Percentiles rank a stretch among this genome's conserved stretches.
Conservation (phyloP, 2,113 vertebrate species). For the Lagopus leucura region DNA sequence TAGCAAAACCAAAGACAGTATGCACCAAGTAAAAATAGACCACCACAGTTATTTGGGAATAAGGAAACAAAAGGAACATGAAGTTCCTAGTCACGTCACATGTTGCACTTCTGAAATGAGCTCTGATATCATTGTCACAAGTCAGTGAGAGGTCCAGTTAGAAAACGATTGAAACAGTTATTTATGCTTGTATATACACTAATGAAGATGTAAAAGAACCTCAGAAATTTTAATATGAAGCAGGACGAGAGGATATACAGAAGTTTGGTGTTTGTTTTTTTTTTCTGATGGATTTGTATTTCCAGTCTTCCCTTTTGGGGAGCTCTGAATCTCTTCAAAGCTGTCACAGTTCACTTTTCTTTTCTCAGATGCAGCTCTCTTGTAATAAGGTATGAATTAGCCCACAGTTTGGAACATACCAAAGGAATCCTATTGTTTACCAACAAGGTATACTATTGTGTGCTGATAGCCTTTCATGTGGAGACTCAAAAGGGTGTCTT, state of each 20-base stretch:
- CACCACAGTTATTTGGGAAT: background rate
- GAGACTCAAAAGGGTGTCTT: background rate
- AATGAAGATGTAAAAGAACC: background rate
- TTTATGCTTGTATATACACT: background rate
- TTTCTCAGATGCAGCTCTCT: background rate
- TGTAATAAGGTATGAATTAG: constrained; percentile 12
- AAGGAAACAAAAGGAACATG: background rate
- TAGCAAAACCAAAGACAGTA: background rate
- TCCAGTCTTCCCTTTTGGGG: background rate
- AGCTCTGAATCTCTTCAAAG: background rate
- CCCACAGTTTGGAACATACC: background rate
- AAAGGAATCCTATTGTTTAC: background rate
- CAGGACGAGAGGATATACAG: background rate
- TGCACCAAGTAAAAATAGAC: background rate
- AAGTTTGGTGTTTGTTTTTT: background rate
- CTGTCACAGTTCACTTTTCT: background rate
- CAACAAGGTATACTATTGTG: background rate
- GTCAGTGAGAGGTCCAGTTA: background rate
- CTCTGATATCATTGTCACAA: background rate
- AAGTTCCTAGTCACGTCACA: background rate
- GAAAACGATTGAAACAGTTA: background rate
- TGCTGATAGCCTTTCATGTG: background rate
- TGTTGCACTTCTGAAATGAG: background rate
- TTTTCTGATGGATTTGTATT: background rate
- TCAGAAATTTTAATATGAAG: background rate